These are phyloP conservation scores for Otis tarda DNA, from an alignment of 2,113 vertebrate species.

Conservation along the genomic window DNA sequence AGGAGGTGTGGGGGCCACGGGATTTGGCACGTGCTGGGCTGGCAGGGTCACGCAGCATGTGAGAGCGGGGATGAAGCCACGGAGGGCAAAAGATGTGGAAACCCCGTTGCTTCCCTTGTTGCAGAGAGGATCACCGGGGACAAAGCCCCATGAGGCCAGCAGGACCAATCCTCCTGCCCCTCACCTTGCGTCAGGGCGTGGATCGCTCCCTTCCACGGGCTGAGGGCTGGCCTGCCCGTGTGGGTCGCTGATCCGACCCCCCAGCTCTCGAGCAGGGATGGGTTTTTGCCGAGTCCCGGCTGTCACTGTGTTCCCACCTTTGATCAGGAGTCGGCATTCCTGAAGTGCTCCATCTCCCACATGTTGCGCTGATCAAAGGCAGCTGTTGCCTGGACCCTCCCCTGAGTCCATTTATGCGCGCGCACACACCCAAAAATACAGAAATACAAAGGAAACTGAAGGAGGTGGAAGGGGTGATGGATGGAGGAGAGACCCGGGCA, in stretches of 20 bases:
- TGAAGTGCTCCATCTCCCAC: constrained; percentile 73
- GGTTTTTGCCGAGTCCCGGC: constrained; percentile 61
- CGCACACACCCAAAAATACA: not conserved
- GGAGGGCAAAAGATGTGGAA: not conserved
- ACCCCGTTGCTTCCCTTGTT: not conserved
- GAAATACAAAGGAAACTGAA: constrained; percentile 13
- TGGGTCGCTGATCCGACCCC: not conserved
- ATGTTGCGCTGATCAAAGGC: constrained; percentile 81
- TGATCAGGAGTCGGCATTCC: constrained; percentile 77
- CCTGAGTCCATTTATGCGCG: constrained; percentile 23
- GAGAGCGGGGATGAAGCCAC: not conserved
- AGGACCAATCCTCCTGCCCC: not conserved
- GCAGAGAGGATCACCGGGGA: not conserved
- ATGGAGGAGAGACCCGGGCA: not conserved
- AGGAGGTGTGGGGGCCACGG: not conserved
- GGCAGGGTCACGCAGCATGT: fast-evolving
- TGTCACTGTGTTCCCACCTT: constrained; percentile 78
- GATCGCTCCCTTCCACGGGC: fast-evolving
- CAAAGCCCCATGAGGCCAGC: fast-evolving
- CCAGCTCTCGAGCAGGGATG: constrained; percentile 11
- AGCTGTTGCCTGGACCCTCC: constrained; percentile 75
- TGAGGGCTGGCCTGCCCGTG: not conserved
- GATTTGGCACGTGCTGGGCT: fast-evolving
- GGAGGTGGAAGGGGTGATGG: not conserved
- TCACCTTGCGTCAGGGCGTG: fast-evolving